Conservation (phyloP, 2,888 invertebrate species). For the Oligia latruncula region DNA sequence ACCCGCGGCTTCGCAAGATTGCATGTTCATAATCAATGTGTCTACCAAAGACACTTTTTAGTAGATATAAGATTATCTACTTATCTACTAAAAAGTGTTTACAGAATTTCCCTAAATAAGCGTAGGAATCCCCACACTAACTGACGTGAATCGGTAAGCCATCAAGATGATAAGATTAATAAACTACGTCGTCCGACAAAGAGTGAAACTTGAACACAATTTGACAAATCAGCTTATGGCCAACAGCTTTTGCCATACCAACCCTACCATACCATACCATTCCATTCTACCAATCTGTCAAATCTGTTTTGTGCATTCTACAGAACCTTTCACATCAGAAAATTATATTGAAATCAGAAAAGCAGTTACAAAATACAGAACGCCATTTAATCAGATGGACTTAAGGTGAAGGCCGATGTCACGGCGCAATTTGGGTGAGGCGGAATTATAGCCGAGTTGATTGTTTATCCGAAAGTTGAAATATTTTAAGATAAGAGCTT, state of each 20-base stretch:
- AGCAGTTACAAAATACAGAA: neutral
- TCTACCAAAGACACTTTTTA: neutral
- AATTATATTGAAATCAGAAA: neutral
- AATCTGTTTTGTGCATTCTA: neutral
- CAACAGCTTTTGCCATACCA: neutral
- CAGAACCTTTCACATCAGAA: neutral
- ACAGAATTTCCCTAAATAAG: neutral
- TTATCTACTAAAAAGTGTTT: neutral
- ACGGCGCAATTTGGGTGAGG: neutral
- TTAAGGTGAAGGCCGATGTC: neutral
- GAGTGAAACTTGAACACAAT: neutral
- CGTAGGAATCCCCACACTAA: neutral
- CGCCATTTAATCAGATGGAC: neutral
- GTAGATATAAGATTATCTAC: no score
- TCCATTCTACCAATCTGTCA: neutral
- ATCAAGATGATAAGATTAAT: slow-evolving; percentile 20
- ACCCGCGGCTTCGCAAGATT: neutral
- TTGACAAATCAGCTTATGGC: neutral
- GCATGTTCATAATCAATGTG: neutral
- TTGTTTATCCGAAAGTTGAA: neutral
- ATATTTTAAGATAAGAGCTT: neutral
- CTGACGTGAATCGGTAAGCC: slow-evolving; percentile 9
- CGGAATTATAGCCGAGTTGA: no score
- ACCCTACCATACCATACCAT: neutral
- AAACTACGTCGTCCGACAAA: neutral